Conservation (phyloP, 1,140 invertebrate genomes). For the Geopemphigus sp. region DNA sequence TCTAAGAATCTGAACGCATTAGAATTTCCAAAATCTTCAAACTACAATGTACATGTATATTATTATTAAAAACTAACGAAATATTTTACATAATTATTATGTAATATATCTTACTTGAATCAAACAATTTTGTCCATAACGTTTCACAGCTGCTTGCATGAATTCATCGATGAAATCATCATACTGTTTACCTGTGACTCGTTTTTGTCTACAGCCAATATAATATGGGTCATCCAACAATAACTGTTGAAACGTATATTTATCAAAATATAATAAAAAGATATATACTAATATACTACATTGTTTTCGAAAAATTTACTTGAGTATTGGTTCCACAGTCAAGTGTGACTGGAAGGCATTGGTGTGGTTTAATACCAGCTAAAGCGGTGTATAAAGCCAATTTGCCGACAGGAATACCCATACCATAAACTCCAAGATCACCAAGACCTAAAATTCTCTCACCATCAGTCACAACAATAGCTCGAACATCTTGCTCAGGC, state of each 20-base stretch:
- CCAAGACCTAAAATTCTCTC: constrained; percentile 90
- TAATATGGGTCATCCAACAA: constrained; percentile 87
- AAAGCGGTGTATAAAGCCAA: constrained; percentile 87
- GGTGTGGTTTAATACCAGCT: constrained; percentile 86
- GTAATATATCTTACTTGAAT: constrained; percentile 58
- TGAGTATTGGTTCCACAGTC: constrained; percentile 93
- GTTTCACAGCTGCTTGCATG: constrained; percentile 83
- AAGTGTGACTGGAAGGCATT: constrained; percentile 82
- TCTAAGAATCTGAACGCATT: constrained; percentile 85
- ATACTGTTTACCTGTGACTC: constrained; percentile 78
- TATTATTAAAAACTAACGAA: not conserved
- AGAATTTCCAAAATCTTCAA: constrained; percentile 91
- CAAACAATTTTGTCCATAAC: constrained; percentile 78
- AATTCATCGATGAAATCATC: constrained; percentile 97
- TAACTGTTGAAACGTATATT: constrained; percentile 56
- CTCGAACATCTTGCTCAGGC: constrained; percentile 84
- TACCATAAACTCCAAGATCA: constrained; percentile 89
- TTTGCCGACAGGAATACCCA: constrained; percentile 93
- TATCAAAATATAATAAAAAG: not conserved
- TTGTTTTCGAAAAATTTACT: constrained; percentile 54
- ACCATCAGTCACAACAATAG: constrained; percentile 91
- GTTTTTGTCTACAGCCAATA: constrained; percentile 81
- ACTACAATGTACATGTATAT: constrained; percentile 59
- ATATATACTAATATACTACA: not conserved
- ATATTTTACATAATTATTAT: not conserved